Percentiles rank a stretch among this genome's conserved stretches.
phyloP scores from a whole-genome alignment of 1,140 invertebrate genomes.

The Eulimnadia texana region DNA sequence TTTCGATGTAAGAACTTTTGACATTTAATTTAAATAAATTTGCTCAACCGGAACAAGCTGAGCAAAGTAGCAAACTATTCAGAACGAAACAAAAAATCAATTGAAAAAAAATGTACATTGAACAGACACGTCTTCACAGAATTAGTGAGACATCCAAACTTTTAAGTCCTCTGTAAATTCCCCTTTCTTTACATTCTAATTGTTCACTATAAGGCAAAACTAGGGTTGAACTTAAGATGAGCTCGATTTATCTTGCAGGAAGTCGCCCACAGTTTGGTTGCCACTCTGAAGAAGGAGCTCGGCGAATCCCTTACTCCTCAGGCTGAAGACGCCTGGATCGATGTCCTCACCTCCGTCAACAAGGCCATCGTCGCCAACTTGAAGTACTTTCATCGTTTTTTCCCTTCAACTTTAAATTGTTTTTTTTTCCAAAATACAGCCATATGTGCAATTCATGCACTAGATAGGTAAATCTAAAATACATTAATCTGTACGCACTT shows the following conservation, averaged over 20 bases:
- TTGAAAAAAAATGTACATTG: background rate
- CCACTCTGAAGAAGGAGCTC: too few relatives aligned
- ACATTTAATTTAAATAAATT: background rate
- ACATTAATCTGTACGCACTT: background rate
- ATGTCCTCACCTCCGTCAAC: slow-evolving; percentile 3
- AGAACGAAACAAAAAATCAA: background rate
- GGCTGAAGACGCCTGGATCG: slow-evolving; percentile 10
- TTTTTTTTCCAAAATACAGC: background rate
- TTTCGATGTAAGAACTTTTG: background rate
- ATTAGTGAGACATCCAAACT: background rate
- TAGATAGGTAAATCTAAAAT: background rate
- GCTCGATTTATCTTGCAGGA: too few relatives aligned
- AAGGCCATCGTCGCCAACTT: slow-evolving; percentile 7
- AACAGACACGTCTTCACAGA: background rate
- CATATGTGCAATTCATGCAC: background rate
- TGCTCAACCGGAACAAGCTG: too few relatives aligned
- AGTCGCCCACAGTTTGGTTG: too few relatives aligned
- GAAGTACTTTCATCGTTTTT: background rate
- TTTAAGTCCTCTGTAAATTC: background rate
- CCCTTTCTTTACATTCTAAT: too few relatives aligned
- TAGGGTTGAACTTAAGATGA: too few relatives aligned
- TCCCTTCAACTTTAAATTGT: background rate
- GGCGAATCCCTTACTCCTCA: slow-evolving; percentile 22
- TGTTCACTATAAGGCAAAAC: too few relatives aligned
- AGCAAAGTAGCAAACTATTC: too few relatives aligned